phyloP scores from a whole-genome alignment of 1,140 invertebrate species.

The Brachionus calyciflorus region DNA sequence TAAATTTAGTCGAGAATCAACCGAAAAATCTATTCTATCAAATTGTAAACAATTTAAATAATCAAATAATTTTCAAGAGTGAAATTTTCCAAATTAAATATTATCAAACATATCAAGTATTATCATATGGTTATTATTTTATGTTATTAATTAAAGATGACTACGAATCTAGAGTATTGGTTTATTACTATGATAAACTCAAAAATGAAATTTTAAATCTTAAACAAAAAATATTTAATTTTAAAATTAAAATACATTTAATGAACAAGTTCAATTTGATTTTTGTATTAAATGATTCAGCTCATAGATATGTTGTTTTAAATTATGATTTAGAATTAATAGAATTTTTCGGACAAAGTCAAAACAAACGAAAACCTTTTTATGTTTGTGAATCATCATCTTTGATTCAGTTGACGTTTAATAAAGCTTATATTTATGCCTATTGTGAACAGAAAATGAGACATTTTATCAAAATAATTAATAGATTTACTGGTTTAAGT shows the following conservation, averaged over 20 bases:
- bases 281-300: background rate
- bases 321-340: background rate
- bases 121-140: background rate
- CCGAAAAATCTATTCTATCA: background rate
- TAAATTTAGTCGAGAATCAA: constrained; percentile 5
- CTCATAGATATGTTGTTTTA: constrained; percentile 14
- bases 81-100: background rate
- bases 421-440: constrained; percentile 2
- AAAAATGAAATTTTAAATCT: constrained; percentile 7
- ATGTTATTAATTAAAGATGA: constrained; percentile 14
- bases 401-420: background rate
- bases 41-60: background rate
- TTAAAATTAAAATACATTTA: constrained; percentile 3
- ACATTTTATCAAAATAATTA: constrained; percentile 24
- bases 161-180: background rate
- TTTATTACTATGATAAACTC: constrained; percentile 3
- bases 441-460: background rate
- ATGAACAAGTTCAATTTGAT: constrained; percentile 22
- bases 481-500: background rate
- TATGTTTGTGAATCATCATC: background rate
- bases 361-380: background rate
- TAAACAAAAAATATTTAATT: background rate
- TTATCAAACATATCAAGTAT: constrained; percentile 27
- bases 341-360: constrained; percentile 18
- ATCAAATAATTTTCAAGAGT: background rate